Conservation (phyloP, 1,140 invertebrate species). For the Atta colombica region DNA sequence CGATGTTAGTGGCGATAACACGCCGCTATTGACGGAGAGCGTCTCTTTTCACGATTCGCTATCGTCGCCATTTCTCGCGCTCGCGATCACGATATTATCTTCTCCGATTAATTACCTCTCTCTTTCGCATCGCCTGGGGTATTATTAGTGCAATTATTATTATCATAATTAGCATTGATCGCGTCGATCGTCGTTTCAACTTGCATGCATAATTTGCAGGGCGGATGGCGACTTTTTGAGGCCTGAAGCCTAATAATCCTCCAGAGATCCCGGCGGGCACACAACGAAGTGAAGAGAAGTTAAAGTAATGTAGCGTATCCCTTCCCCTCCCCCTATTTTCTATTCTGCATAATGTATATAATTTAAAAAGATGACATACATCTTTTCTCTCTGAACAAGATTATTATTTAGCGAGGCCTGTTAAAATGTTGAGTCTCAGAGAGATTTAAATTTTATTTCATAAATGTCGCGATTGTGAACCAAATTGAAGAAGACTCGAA, state of each 20-base stretch:
- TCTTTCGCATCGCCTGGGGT: conserved; percentile 32
- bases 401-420: conserved; percentile 21
- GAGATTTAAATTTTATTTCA: background rate
- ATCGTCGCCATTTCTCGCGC: conserved; percentile 58
- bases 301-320: conserved; percentile 8
- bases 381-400: background rate
- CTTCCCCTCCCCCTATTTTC: background rate
- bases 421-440: background rate
- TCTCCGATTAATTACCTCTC: conserved; percentile 56
- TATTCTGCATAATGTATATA: background rate
- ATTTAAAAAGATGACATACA: conserved; percentile 30
- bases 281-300: background rate
- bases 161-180: conserved; percentile 59
- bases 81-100: conserved; percentile 56
- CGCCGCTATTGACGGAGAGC: conserved; percentile 35
- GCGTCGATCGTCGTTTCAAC: conserved; percentile 51
- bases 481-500: background rate
- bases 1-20: conserved; percentile 46
- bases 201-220: conserved; percentile 49
- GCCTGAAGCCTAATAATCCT: conserved; percentile 34
- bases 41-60: conserved; percentile 57
- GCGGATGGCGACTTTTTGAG: conserved; percentile 37
- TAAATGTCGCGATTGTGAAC: background rate
- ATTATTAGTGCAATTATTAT: conserved; percentile 60
- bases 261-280: background rate